Evolutionary conservation across 1,140 invertebrate genomes (phyloP).

Genomic region (Achatina immaculata): DNA sequence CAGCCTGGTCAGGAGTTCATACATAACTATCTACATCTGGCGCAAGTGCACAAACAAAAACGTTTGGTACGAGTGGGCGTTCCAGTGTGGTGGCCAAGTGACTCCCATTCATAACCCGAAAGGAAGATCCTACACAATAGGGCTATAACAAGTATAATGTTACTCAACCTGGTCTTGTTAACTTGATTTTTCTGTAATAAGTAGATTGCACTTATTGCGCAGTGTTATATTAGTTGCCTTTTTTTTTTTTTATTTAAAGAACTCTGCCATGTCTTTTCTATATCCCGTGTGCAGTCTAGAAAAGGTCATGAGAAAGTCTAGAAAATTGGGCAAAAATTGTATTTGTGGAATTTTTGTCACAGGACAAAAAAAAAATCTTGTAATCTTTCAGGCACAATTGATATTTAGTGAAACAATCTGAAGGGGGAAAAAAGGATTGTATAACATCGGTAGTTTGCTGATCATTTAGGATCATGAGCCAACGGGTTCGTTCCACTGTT

Average conservation of each 20-base stretch:
- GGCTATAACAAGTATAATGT: conserved; percentile 67
- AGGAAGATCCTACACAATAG: conserved; percentile 83
- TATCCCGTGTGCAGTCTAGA: no score
- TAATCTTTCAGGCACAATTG: no score
- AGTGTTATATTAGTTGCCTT: not conserved
- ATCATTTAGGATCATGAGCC: no score
- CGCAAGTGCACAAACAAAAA: conserved; percentile 80
- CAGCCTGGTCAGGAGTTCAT: conserved; percentile 78
- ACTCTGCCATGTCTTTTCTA: no score
- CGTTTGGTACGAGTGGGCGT: conserved; percentile 97
- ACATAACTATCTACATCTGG: conserved; percentile 89
- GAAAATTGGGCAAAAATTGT: no score
- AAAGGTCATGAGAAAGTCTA: no score
- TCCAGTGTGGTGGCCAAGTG: conserved; percentile 77
- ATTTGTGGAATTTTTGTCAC: no score
- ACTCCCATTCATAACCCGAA: conserved; percentile 84
- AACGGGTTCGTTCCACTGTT: no score
- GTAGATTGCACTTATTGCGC: not conserved
- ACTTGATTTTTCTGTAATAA: not conserved
- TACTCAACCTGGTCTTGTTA: not conserved
- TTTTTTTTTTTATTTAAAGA: not conserved
- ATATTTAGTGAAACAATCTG: no score
- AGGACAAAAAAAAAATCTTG: no score
- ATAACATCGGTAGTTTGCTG: no score
- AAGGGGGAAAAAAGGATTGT: no score